These are phyloP conservation scores for Holothuria leucospilota DNA, from an alignment of 53 echinoderm and acorn worm genomes.

Conservation along the genomic window DNA sequence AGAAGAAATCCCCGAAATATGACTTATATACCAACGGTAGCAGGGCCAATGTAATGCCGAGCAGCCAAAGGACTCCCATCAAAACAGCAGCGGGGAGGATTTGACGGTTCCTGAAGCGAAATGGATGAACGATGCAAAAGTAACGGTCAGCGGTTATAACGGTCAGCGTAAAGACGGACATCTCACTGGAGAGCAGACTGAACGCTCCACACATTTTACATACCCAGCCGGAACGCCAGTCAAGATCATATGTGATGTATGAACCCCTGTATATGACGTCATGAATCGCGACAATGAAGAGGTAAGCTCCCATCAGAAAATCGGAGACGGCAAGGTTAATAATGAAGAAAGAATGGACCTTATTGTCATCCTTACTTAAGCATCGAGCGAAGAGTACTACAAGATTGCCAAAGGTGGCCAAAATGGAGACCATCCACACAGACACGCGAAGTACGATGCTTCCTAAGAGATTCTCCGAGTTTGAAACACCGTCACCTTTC, in stretches of 20 bases:
- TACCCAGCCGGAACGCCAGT: slow-evolving; percentile 82
- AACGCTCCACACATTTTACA: slow-evolving; percentile 88
- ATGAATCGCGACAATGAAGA: slow-evolving; percentile 84
- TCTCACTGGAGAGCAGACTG: slow-evolving; percentile 94
- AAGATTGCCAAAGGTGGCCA: slow-evolving; percentile 87
- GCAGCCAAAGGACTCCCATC: slow-evolving; percentile 82
- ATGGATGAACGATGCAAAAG: slow-evolving; percentile 93
- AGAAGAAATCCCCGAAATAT: slow-evolving; percentile 93
- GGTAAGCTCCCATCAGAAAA: slow-evolving; percentile 94
- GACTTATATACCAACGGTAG: slow-evolving; percentile 76
- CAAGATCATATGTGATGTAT: slow-evolving; percentile 81
- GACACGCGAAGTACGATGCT: slow-evolving; percentile 81
- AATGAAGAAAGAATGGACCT: slow-evolving; percentile 95
- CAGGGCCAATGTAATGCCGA: slow-evolving; percentile 71
- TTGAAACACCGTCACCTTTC: slow-evolving; percentile 86
- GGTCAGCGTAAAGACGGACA: slow-evolving; percentile 89
- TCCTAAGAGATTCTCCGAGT: slow-evolving; percentile 77
- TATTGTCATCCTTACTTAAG: slow-evolving; percentile 86
- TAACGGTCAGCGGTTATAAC: slow-evolving; percentile 93
- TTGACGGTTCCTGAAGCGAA: slow-evolving; percentile 86
- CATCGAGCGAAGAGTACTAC: slow-evolving; percentile 89
- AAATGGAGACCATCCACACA: slow-evolving; percentile 90
- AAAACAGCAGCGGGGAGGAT: slow-evolving; percentile 82
- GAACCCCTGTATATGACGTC: slow-evolving; percentile 86
- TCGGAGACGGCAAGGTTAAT: slow-evolving; percentile 95